Conservation (phyloP, 1,140 invertebrate species). For the Danaus melanippus region DNA sequence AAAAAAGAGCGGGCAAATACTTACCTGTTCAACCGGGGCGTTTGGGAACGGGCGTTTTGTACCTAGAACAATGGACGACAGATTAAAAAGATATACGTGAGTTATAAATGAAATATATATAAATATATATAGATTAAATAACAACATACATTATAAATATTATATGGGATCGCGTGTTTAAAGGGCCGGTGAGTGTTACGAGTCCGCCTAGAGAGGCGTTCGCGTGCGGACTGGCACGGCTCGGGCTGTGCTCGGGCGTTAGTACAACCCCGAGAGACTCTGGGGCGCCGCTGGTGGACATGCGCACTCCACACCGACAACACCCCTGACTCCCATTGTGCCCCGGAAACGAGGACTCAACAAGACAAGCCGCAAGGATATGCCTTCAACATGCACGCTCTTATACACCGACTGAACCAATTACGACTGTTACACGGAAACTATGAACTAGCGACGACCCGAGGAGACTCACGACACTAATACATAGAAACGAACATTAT, state of each 20-base stretch:
- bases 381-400: constrained; percentile 32
- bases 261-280: constrained; percentile 60
- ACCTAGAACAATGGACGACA: constrained; percentile 48
- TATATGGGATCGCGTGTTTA: constrained; percentile 31
- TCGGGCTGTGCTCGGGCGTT: constrained; percentile 51
- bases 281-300: constrained; percentile 59
- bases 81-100: constrained; percentile 22
- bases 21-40: constrained; percentile 39
- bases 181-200: constrained; percentile 15
- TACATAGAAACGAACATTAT: too few relatives aligned
- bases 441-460: background rate
- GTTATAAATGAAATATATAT: constrained; percentile 3
- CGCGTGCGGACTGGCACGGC: constrained; percentile 51
- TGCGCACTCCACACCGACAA: constrained; percentile 57
- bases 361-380: constrained; percentile 52
- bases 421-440: background rate
- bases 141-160: constrained; percentile 19
- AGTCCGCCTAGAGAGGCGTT: constrained; percentile 33
- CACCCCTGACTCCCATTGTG: constrained; percentile 59
- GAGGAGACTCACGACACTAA: too few relatives aligned
- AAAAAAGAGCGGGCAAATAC: constrained; percentile 31
- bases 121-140: constrained; percentile 2
- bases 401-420: constrained; percentile 7
- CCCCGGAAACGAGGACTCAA: constrained; percentile 67
- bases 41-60: constrained; percentile 27